These are phyloP conservation scores for Emmelina monodactyla DNA, from an alignment of 2,888 invertebrate species.

Conservation along the genomic window DNA sequence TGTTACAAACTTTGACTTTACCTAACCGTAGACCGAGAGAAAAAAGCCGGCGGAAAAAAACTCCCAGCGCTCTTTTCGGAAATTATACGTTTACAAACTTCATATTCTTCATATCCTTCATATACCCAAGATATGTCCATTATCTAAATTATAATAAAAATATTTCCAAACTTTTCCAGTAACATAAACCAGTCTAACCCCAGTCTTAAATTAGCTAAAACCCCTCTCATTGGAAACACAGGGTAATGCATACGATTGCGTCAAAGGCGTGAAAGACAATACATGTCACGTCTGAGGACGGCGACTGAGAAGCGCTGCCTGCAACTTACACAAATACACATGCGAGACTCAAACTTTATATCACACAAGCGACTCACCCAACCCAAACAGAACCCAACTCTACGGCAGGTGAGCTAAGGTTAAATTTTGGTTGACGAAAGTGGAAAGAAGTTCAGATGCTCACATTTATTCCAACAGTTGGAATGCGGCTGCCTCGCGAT, in stretches of 20 bases:
- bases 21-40: too few relatives aligned
- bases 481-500: constrained; percentile 51
- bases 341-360: constrained; percentile 27
- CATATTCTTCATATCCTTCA: background rate
- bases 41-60: too few relatives aligned
- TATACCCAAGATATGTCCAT: too few relatives aligned
- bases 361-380: constrained; percentile 15
- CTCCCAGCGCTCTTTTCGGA: too few relatives aligned
- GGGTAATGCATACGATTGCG: constrained; percentile 36
- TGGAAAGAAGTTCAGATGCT: constrained; percentile 34
- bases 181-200: too few relatives aligned
- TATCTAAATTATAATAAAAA: too few relatives aligned
- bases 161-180: too few relatives aligned
- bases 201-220: background rate
- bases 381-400: constrained; percentile 1
- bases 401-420: constrained; percentile 8
- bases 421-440: constrained; percentile 4
- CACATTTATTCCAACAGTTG: constrained; percentile 42
- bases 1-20: too few relatives aligned
- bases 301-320: constrained; percentile 52
- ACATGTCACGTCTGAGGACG: constrained; percentile 42
- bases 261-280: constrained; percentile 49
- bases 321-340: constrained; percentile 54
- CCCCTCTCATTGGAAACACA: background rate
- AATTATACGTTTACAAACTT: background rate